phyloP scores from a whole-genome alignment of 2,113 vertebrate species.

The Cyphomyrus plagiostoma region DNA sequence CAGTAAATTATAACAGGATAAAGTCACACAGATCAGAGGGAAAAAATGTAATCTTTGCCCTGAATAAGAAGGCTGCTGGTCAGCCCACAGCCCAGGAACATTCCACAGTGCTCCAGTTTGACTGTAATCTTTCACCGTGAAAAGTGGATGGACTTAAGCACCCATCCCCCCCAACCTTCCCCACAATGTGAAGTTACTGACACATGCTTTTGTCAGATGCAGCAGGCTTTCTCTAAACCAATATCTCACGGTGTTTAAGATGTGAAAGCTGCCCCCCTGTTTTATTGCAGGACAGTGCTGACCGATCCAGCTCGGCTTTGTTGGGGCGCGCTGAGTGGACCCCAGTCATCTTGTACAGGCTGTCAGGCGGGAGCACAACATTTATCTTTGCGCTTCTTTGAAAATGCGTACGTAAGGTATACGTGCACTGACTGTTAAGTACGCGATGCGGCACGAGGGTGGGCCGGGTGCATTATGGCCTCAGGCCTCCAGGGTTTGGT shows the following conservation, averaged over 20 bases:
- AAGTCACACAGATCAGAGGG: neutral
- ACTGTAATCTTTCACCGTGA: constrained; percentile 11
- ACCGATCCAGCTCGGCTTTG: neutral
- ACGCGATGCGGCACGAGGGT: neutral
- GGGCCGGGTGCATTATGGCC: neutral
- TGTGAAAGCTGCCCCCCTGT: neutral
- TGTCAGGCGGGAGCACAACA: neutral
- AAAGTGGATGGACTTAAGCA: neutral
- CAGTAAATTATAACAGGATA: constrained; percentile 13
- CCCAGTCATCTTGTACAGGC: neutral
- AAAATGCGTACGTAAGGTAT: neutral
- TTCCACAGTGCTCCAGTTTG: neutral
- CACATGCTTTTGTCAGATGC: constrained; percentile 9
- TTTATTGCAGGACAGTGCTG: neutral
- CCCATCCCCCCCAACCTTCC: neutral
- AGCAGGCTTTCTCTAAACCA: neutral
- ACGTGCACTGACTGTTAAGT: neutral
- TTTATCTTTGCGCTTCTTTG: neutral
- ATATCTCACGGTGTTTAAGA: constrained; percentile 4
- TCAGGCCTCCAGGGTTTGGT: neutral
- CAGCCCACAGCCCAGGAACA: neutral
- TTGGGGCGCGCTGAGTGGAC: neutral
- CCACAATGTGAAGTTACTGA: neutral
- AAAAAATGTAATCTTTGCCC: neutral
- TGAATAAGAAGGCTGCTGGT: neutral